A percentile compares a stretch with the other conserved stretches of the same genome.
phyloP scores from a whole-genome alignment of 2,797 vertebrate genomes.

The Micrastur ruficollis region DNA sequence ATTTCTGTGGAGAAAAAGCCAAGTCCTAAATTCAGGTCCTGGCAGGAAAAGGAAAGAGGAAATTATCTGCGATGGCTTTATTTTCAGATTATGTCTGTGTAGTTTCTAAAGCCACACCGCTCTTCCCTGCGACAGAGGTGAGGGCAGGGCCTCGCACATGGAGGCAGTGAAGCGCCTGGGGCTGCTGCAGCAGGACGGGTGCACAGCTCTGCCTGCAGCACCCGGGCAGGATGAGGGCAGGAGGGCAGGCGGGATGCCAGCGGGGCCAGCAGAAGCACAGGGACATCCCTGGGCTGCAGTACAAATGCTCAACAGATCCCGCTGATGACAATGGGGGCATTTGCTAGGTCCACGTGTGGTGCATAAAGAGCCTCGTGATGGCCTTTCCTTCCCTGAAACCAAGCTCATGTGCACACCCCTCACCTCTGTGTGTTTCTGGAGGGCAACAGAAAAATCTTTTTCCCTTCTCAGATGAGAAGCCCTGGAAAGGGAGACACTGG shows the following conservation, averaged over 20 bases:
- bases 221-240: neutral
- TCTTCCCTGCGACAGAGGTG: neutral
- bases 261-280: neutral
- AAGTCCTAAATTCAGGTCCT: neutral
- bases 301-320: neutral
- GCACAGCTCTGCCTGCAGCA: fast-evolving
- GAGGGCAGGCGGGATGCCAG: neutral
- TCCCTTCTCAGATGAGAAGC: constrained; percentile 86
- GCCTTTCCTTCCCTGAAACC: neutral
- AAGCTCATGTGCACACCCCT: fast-evolving
- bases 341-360: fast-evolving
- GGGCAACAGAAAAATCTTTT: too few relatives aligned
- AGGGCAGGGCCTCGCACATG: neutral
- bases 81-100: neutral
- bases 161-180: fast-evolving
- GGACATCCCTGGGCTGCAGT: neutral
- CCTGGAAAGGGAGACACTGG: constrained; percentile 89
- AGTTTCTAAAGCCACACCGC: neutral
- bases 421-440: neutral
- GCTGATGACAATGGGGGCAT: too few relatives aligned
- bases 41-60: neutral
- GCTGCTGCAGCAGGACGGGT: neutral
- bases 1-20: neutral
- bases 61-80: neutral
- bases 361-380: neutral